Evolutionary conservation across 1,140 invertebrate species (phyloP), one percentile per base, ranked within the genome.

Genomic region (Zaprionus davidi): DNA sequence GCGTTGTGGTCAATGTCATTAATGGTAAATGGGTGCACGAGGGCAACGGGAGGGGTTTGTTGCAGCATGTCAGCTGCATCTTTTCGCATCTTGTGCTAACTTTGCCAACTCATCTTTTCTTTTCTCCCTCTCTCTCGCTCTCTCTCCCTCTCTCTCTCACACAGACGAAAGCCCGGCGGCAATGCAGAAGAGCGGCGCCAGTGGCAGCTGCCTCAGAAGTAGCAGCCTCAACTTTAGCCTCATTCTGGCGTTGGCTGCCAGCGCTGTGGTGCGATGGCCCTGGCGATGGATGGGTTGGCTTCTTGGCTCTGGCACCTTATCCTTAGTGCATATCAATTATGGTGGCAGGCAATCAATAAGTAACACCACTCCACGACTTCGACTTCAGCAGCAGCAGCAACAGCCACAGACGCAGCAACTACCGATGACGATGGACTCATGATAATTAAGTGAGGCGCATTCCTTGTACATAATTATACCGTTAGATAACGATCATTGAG

Each of bases 1-100:
- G 95, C 85, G 96, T 97, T 75, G 97, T 96, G 91, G 96, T 98
- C 65, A 97, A 98, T 93, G 96, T 98, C 86, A 97, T 98, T 92
- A 97, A 97, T 93, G 97, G 97, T 98, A 94, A 95, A 78, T 78
- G 28, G 7, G 28, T 31, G 28, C 28, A 31, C 7, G 28, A 31
- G 7, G 7, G 28, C 28, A 31, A 31, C 28, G 28, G 31, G 31
- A 11, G 31, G 31, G 31, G 31, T 34, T 34, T 34, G 31, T 67
- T 65, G 36, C 59, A 44, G 41, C 44, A 60, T 46, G 41, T 22
- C 38, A 38, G 26, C 51, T 69, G 58, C 62, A 78, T 59, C 44
- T 41, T 34, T 36, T 38, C 36, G 24, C 24, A 60, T n/a, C 13
- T 46, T 36, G 26, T 38, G 7, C 20, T 20, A 31, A 68, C 13